These are phyloP conservation scores for Paramisgurnus dabryanus DNA, from an alignment of 2,113 vertebrate species.

Conservation along the genomic window DNA sequence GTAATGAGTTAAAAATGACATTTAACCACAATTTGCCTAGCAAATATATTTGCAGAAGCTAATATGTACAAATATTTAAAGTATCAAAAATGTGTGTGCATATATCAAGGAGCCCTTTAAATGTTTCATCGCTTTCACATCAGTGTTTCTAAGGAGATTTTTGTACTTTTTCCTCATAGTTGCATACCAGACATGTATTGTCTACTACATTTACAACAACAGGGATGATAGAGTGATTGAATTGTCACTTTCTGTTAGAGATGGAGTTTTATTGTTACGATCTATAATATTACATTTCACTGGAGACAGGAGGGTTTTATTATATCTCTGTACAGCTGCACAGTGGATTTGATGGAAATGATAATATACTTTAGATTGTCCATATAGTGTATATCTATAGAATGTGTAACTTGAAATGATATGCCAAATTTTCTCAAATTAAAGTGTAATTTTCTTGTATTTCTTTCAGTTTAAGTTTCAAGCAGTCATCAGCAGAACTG, in stretches of 20 bases:
- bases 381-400: background rate
- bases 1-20: no score
- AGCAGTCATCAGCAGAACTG: background rate
- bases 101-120: background rate
- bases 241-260: slow-evolving; percentile 44
- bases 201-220: slow-evolving; percentile 1
- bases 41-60: background rate
- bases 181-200: slow-evolving; percentile 41
- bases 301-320: background rate
- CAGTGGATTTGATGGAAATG: background rate
- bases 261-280: slow-evolving; percentile 33
- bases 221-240: slow-evolving; percentile 27
- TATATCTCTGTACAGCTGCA: background rate
- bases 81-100: background rate
- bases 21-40: background rate
- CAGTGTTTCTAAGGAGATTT: background rate
- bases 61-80: background rate
- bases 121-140: background rate
- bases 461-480: slow-evolving; percentile 3
- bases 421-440: background rate
- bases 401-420: background rate
- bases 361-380: background rate
- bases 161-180: background rate
- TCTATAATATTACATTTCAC: slow-evolving; percentile 1
- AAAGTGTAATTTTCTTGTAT: background rate